Conservation (phyloP, 2,797 vertebrate species). For the Coracias cyanogaster region DNA sequence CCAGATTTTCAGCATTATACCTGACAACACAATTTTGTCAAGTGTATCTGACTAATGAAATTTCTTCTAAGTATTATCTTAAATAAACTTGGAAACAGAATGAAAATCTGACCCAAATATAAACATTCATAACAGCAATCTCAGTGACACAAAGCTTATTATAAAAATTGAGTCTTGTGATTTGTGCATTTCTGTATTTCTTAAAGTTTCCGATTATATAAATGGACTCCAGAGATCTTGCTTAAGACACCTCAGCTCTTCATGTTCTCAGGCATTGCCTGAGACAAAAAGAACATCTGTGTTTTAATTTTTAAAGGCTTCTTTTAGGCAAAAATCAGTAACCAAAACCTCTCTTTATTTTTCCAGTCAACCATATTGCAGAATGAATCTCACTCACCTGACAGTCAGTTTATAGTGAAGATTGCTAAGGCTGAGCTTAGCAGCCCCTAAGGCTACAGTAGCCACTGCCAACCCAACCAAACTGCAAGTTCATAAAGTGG, state of each 20-base stretch:
- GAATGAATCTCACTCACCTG: background rate
- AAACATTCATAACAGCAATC: constrained; percentile 4
- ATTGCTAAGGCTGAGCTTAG: background rate
- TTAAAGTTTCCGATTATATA: background rate
- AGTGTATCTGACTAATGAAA: background rate
- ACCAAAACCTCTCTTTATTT: background rate
- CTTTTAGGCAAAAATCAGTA: background rate
- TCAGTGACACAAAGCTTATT: background rate
- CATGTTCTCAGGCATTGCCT: background rate
- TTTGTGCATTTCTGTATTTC: constrained; percentile 37
- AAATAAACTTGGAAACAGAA: background rate
- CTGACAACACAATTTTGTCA: background rate
- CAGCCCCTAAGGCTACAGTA: background rate
- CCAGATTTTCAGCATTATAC: background rate
- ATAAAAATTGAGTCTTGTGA: constrained; percentile 17
- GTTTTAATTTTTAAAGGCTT: background rate
- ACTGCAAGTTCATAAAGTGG: background rate
- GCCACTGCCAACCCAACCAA: background rate
- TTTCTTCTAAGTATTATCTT: background rate
- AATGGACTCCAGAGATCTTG: constrained; percentile 33
- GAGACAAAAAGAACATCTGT: constrained; percentile 1
- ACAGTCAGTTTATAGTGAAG: background rate
- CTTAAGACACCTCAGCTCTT: background rate
- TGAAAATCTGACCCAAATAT: constrained; percentile 20
- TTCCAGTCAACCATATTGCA: background rate